Percentiles rank a stretch among this genome's conserved stretches.
Evolutionary conservation across 2,113 vertebrate genomes (phyloP).

Genomic region (Gobius niger): DNA sequence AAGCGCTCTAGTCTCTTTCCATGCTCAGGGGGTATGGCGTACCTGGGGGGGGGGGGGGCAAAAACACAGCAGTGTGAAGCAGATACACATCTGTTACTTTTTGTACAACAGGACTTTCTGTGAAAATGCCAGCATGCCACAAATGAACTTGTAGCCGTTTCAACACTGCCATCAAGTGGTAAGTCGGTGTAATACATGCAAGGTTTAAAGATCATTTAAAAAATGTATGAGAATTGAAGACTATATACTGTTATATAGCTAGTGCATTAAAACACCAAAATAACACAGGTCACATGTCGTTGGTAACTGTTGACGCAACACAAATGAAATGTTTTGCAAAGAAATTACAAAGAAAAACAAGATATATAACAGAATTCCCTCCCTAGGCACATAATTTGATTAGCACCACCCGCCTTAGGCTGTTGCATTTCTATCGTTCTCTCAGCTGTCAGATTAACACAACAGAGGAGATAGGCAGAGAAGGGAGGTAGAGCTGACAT

Average conservation of each 20-base stretch:
- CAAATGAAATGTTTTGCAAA: slow-evolving; percentile 1
- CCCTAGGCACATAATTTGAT: slow-evolving; percentile 47
- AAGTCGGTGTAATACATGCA: slow-evolving; percentile 14
- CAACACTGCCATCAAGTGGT: slow-evolving; percentile 70
- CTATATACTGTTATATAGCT: background rate
- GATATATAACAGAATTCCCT: slow-evolving; percentile 45
- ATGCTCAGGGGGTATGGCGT: slow-evolving; percentile 93
- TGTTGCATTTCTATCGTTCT: slow-evolving; percentile 53
- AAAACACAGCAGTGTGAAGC: slow-evolving; percentile 38
- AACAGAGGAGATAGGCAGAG: slow-evolving; percentile 34
- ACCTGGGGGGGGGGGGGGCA: slow-evolving; percentile 83
- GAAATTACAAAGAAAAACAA: slow-evolving; percentile 24
- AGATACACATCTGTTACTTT: background rate
- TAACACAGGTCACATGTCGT: background rate
- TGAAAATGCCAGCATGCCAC: background rate
- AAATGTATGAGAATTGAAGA: background rate
- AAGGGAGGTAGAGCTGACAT: slow-evolving; percentile 40
- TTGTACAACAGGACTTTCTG: too few relatives aligned
- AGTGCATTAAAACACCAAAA: background rate
- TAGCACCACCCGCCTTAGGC: slow-evolving; percentile 38
- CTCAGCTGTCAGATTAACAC: slow-evolving; percentile 60
- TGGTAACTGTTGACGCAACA: slow-evolving; percentile 3
- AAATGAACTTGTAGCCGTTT: slow-evolving; percentile 9
- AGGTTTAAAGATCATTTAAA: background rate
- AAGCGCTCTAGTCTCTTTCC: slow-evolving; percentile 93